Evolutionary conservation across 2,113 vertebrate genomes (phyloP), one percentile per base, ranked within the genome.

Genomic region (Perccottus glenii): DNA sequence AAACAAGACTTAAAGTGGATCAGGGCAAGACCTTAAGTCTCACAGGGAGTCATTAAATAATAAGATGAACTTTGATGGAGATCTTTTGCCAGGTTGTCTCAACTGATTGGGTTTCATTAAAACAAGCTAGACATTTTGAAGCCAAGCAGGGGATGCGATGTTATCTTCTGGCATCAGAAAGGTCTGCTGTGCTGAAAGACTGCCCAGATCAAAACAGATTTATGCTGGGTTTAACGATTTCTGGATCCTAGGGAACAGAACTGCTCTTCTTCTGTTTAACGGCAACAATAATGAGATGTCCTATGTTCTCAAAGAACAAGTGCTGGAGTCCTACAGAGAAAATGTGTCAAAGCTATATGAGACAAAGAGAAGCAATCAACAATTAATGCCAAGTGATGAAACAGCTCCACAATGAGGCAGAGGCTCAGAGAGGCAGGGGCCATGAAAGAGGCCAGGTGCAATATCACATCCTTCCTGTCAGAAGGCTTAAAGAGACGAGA

Each of bases 361-460:
- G 75, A 72, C 62, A 67, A 42, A 73, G 82, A 79, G 72, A 81
- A 63, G 81, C 75, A 82, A 87, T 82, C 77, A 77, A 86, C 83
- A 86, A 85, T 89, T 88, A 87, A 70, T 82, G 65, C 59, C 57
- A 82, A 81, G 67, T 32, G 60, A 73, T 85, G 74, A 75, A 87
- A 62, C 44, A 59, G 81, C 72, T 88, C 67, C 71, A 66, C 60
- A 16, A 35, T 48, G 75, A 84, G 74, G 72, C 64, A 74, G 80
- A 64, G 65, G 75, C 57, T 74, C 49, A 70, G 60, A 60, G 61
- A 55, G 11, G 60, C 42, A 73, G 77, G 73, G 43, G 73, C 45
- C 56, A 40, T 88, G 76, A 87, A 89, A 88, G 87, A 84, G 80
- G 75, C 81, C 91, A 91, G 91, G 88, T 91, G 87, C 84, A 84